Base-by-base conservation (phyloP, 2,113 vertebrate genomes). In the Collichthys lucidus region DNA sequence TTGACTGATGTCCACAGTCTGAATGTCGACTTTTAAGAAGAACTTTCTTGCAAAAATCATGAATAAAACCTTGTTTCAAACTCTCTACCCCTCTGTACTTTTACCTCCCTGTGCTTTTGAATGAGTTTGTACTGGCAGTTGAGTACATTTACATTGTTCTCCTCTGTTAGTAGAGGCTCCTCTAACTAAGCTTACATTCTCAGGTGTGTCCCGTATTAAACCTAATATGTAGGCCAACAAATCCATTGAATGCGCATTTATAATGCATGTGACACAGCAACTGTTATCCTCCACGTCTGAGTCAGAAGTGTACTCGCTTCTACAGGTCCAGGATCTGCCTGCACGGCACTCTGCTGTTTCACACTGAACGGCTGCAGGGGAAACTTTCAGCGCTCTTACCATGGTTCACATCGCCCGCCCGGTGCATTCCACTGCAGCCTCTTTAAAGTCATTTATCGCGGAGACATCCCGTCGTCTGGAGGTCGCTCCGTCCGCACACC, bases 341-440 rank as follows among this genome's bases (percentile, higher is more conserved):
- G 42, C 46, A 84, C 88, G 86, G 85, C 80, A 60, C 35, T 77
- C 12, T 0, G 20, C 66, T 46, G 12, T 35, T 8, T 1, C 6
- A 35, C 35, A 35, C 7, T 40, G 35, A 40, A 40, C 57, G 50
- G 74, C 49, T 57, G 31, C 14, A 59, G 57, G 12, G 19, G 44
- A 15, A 17, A n/a, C 29, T 15, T 9, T 24, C 3, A 26, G 4
- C n/a, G 44, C 5, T 47, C 90, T 86, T 64, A 92, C 91, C 91
- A 92, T 92, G 64, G 44, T 84, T 70, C 46, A 61, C 5, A 15
- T 66, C 31, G 57, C 71, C 22, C 52, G 59, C 56, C 50, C 20
- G 42, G 81, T 31, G 64, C 85, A 73, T 74, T 71, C 77, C 83
- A 20, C 70, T 61, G 4, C 49, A 46, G 78, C 44, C 63, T 50